Percentiles rank a stretch among this genome's conserved stretches.
These are phyloP conservation scores for Apodemus agrarius DNA, from an alignment of 2,797 vertebrate genomes.

Conservation along the genomic window DNA sequence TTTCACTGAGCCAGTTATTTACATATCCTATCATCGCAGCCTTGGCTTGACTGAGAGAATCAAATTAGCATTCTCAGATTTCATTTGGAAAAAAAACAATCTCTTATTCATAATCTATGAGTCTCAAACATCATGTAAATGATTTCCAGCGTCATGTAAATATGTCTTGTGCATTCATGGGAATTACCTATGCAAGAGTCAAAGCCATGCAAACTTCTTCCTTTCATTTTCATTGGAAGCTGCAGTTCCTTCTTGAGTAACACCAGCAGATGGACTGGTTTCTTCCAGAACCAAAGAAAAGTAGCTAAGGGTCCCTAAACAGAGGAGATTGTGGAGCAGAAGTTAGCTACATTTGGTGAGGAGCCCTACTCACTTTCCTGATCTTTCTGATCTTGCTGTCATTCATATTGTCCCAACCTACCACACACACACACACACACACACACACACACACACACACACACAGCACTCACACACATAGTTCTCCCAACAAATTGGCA, in stretches of 20 bases:
- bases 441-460: conserved; percentile 1
- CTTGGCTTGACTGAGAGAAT: conserved; percentile 55
- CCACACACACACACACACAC: neutral
- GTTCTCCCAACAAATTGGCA: neutral
- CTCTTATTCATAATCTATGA: conserved; percentile 46
- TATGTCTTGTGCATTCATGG: conserved; percentile 39
- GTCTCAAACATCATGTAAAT: conserved; percentile 60
- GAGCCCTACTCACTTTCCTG: neutral
- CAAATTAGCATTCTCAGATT: conserved; percentile 57
- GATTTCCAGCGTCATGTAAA: conserved; percentile 60
- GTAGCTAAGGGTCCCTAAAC: neutral
- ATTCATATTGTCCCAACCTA: neutral
- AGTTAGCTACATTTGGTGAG: neutral
- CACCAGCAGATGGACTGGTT: neutral
- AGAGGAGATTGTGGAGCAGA: neutral
- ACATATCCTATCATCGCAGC: conserved; percentile 37
- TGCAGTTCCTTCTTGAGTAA: conserved; percentile 33
- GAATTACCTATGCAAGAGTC: conserved; percentile 55
- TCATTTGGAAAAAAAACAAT: conserved; percentile 56
- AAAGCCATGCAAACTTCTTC: conserved; percentile 68
- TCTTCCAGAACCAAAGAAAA: conserved; percentile 21
- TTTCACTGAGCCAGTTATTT: conserved; percentile 35
- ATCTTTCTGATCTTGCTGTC: conserved; percentile 17
- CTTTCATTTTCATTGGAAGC: conserved; percentile 66
- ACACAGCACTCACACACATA: neutral